Evolutionary conservation across 2,797 vertebrate species (phyloP).

Genomic region (Erpetoichthys calabaricus): DNA sequence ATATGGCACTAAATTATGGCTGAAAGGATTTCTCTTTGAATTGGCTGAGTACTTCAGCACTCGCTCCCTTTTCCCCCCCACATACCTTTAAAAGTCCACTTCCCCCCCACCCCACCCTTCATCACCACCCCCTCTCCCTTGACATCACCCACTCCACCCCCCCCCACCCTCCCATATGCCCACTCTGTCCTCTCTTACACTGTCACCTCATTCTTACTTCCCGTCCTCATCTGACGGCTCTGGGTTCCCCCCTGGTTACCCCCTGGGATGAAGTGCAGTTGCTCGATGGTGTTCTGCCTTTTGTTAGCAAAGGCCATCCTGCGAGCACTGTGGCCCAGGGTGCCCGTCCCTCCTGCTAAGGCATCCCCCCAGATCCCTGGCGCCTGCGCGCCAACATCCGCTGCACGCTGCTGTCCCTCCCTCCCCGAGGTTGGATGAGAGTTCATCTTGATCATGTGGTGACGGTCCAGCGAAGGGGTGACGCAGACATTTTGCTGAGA

Average conservation of each 20-base stretch:
- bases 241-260: constrained; percentile 49
- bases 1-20: constrained; percentile 16
- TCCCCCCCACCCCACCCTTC: too few species aligned
- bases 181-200: constrained; percentile 45
- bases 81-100: too few species aligned
- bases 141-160: background rate
- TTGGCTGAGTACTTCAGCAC: too few species aligned
- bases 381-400: constrained; percentile 19
- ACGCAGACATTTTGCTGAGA: constrained; percentile 69
- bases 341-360: constrained; percentile 34
- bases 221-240: constrained; percentile 73
- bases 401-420: constrained; percentile 54
- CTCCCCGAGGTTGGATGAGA: constrained; percentile 64
- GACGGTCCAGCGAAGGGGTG: constrained; percentile 66
- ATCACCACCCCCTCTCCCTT: too few species aligned
- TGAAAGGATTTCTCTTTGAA: background rate
- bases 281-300: constrained; percentile 82
- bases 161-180: background rate
- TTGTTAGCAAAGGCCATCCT: constrained; percentile 75
- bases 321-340: constrained; percentile 49
- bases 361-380: constrained; percentile 11
- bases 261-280: constrained; percentile 82
- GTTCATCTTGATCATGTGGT: constrained; percentile 81
- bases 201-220: constrained; percentile 86
- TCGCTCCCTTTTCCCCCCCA: background rate